phyloP scores from a whole-genome alignment of 2,888 invertebrate species.

The Pammene fasciana region DNA sequence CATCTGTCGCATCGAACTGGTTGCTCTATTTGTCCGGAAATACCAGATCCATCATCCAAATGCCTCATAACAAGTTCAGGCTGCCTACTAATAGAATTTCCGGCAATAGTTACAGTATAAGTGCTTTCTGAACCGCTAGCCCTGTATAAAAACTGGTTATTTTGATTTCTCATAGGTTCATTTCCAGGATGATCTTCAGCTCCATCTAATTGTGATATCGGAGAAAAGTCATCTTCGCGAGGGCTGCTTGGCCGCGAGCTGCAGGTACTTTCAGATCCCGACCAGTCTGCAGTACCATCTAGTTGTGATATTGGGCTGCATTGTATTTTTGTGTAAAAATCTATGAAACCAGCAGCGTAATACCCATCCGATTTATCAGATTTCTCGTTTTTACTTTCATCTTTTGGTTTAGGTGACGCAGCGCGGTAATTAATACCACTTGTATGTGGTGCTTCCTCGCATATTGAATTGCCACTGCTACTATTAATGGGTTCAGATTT shows the following conservation, averaged over 20 bases:
- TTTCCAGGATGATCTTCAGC: conserved; percentile 82
- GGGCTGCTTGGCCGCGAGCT: conserved; percentile 78
- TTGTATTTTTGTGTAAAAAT: conserved; percentile 81
- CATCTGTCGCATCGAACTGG: conserved; percentile 94
- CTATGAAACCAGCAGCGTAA: conserved; percentile 77
- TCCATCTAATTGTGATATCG: conserved; percentile 87
- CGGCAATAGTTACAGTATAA: conserved; percentile 79
- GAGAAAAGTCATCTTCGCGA: conserved; percentile 68
- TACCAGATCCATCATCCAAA: conserved; percentile 67
- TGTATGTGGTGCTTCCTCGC: conserved; percentile 73
- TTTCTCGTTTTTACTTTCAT: conserved; percentile 64
- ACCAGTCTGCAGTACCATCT: conserved; percentile 88
- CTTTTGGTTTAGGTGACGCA: conserved; percentile 72
- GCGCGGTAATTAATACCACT: conserved; percentile 74
- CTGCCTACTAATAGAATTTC: conserved; percentile 78
- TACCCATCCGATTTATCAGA: conserved; percentile 73
- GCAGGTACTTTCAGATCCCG: conserved; percentile 81
- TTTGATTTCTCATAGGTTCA: conserved; percentile 68
- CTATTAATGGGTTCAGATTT: conserved; percentile 63
- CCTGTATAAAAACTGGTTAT: conserved; percentile 75
- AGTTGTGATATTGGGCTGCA: conserved; percentile 86
- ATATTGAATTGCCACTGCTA: conserved; percentile 55
- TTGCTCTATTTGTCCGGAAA: conserved; percentile 83
- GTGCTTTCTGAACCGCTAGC: conserved; percentile 77
- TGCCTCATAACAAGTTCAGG: conserved; percentile 77